A percentile compares a stretch with the other conserved stretches of the same genome.
Evolutionary conservation across 2,888 invertebrate species (phyloP).

Genomic region (Siphlonurus alternatus): DNA sequence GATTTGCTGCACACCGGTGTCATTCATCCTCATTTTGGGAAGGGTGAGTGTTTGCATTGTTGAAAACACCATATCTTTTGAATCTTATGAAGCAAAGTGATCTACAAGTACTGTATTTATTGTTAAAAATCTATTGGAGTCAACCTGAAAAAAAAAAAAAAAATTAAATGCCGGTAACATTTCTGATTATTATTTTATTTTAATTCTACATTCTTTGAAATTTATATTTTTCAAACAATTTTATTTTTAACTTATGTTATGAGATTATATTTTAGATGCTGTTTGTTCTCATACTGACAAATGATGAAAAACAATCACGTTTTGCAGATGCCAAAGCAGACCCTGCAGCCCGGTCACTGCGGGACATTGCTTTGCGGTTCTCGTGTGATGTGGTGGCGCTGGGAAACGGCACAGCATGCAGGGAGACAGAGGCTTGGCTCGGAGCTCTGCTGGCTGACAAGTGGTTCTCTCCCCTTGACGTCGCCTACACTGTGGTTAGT

Average conservation of each 20-base stretch:
- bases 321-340: not conserved
- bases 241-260: too few relatives aligned
- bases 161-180: too few relatives aligned
- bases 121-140: too few relatives aligned
- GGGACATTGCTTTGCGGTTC: conserved; percentile 16
- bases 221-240: too few relatives aligned
- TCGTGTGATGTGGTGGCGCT: conserved; percentile 69
- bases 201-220: too few relatives aligned
- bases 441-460: conserved; percentile 37
- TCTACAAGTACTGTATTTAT: too few relatives aligned
- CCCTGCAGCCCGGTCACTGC: not conserved
- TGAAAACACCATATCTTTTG: not conserved
- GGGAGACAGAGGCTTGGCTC: conserved; percentile 68
- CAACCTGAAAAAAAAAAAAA: too few relatives aligned
- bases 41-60: not conserved
- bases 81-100: not conserved
- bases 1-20: conserved; percentile 48
- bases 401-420: conserved; percentile 81
- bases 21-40: conserved; percentile 41
- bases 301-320: too few relatives aligned
- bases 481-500: conserved; percentile 65
- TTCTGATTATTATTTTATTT: too few relatives aligned
- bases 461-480: conserved; percentile 34
- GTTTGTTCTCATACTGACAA: too few relatives aligned
- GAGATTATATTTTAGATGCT: too few relatives aligned